Evolutionary conservation across 2,888 invertebrate species (phyloP).

Genomic region (Corythucha ciliata): DNA sequence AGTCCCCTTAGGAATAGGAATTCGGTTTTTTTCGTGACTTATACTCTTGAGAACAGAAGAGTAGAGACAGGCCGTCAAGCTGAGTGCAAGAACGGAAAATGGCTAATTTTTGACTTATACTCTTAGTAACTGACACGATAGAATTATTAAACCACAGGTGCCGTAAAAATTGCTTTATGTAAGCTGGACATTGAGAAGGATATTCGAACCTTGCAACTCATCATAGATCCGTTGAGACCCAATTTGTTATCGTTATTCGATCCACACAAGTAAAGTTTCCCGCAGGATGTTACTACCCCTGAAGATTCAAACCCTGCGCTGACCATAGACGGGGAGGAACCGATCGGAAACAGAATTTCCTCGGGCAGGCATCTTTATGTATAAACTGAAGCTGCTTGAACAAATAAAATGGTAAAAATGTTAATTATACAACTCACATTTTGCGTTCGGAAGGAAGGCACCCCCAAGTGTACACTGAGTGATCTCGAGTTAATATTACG

Average conservation of each 20-base stretch:
- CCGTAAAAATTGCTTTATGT: slow-evolving; percentile 20
- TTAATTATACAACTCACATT: background rate
- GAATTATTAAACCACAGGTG: too few species aligned
- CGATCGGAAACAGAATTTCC: slow-evolving; percentile 43
- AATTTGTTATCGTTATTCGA: slow-evolving; percentile 55
- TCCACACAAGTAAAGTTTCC: slow-evolving; percentile 55
- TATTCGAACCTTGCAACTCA: slow-evolving; percentile 46
- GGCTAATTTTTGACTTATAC: background rate
- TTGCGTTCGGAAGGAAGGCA: slow-evolving; percentile 39
- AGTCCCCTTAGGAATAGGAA: too few species aligned
- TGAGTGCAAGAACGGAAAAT: too few species aligned
- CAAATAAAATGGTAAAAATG: background rate
- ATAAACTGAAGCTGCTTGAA: slow-evolving; percentile 20
- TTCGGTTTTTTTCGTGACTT: too few species aligned
- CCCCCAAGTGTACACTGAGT: slow-evolving; percentile 58
- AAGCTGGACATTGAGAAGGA: too few species aligned
- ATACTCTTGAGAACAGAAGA: too few species aligned
- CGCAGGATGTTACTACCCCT: slow-evolving; percentile 51
- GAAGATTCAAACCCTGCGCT: slow-evolving; percentile 54
- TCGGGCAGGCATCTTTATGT: slow-evolving; percentile 43
- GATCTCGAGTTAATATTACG: slow-evolving; percentile 51
- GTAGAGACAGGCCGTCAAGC: too few species aligned
- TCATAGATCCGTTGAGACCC: slow-evolving; percentile 47
- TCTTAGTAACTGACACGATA: background rate
- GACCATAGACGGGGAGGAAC: slow-evolving; percentile 46